phyloP scores from a whole-genome alignment of 2,888 invertebrate species.

The Lottia scabra region DNA sequence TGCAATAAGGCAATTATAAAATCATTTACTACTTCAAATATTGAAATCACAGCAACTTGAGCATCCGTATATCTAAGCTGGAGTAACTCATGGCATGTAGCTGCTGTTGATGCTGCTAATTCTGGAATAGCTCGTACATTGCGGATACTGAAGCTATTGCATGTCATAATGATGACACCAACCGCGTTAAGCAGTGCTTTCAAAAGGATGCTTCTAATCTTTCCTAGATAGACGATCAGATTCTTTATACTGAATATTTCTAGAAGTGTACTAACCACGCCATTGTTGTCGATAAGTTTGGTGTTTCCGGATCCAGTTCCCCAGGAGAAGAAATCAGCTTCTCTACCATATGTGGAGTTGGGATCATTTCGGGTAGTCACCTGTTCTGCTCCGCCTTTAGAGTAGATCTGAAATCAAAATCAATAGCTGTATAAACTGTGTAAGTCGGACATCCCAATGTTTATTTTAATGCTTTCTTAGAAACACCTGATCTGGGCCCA shows the following conservation, averaged over 20 bases:
- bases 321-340: slow-evolving; percentile 26
- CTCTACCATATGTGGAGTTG: slow-evolving; percentile 5
- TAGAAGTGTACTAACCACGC: slow-evolving; percentile 22
- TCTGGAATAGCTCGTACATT: no score
- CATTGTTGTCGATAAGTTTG: slow-evolving; percentile 25
- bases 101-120: no score
- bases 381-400: slow-evolving; percentile 17
- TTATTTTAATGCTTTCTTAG: no score
- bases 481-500: no score
- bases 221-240: no score
- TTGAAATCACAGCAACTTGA: neutral
- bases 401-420: slow-evolving; percentile 14
- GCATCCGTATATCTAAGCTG: neutral
- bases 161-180: no score
- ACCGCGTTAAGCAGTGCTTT: no score
- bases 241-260: neutral
- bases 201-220: no score
- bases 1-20: no score
- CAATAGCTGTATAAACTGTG: neutral
- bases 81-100: no score
- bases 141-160: neutral
- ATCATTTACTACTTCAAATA: neutral
- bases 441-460: no score
- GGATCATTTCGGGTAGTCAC: neutral
- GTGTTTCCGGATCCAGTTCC: slow-evolving; percentile 29